Base-by-base conservation (phyloP, 2,888 invertebrate genomes). In the Muschampia staudingeri region DNA sequence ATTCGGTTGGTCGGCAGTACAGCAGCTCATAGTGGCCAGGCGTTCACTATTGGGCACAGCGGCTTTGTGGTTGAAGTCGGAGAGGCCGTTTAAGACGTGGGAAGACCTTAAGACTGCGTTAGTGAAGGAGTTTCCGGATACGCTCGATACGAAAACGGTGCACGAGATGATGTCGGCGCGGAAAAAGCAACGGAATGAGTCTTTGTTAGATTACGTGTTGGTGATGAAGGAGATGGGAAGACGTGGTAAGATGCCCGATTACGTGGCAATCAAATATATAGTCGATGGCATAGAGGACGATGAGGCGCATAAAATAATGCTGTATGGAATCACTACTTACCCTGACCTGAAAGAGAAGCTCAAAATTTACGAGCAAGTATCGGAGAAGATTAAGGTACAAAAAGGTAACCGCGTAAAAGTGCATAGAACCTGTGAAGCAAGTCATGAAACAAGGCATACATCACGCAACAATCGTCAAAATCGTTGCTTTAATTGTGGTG, bases 281-380 rank as follows among this genome's bases (percentile, higher is more conserved):
- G n/a, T 56, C 56, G 56, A 56, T 19, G 56, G 56, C 19, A 56
- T 56, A 56, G 56, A 56, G 8, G 19, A 56, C 56, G 56, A 56
- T 56, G 56, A 56, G 14, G n/a, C 14, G 56, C 56, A 9, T 19
- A 56, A 56, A 56, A 56, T 56, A 19, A 56, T 56, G n/a, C 3
- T 56, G 14, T 19, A 56, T 56, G 19, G 56, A 19, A 9, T 19
- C 0, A 56, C 56, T 19, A 56, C 7, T 19, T 56, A 56, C 56
- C 14, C 19, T 9, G 56, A 56, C 56, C 56, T 56, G 56, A 56
- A 56, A 56, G 19, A 56, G 56, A 56, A 56, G 56, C 19, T 56
- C 19, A 56, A 56, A 56, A 56, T 56, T 7, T 56, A 56, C 19
- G 19, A 56, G 56, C 19, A 56, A 19, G 19, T 56, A 56, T 56